Evolutionary conservation across 2,888 invertebrate species (phyloP).

Genomic region (Leptogaster cylindrica): DNA sequence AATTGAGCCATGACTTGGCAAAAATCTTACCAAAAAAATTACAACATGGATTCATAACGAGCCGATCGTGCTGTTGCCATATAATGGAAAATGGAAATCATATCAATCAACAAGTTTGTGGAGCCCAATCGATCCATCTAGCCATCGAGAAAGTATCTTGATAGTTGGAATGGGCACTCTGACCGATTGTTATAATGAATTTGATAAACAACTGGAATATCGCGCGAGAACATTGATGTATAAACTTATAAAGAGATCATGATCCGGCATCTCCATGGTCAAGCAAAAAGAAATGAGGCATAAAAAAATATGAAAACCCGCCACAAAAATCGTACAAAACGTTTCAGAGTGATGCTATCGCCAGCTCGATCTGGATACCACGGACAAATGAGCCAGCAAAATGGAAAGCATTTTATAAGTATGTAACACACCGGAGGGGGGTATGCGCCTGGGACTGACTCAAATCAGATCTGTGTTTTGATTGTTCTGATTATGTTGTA

Average conservation of each 20-base stretch:
- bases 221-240: constrained; percentile 2
- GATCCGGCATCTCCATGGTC: constrained; percentile 15
- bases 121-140: constrained; percentile 26
- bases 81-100: constrained; percentile 46
- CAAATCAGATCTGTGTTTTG: constrained; percentile 43
- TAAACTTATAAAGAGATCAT: constrained; percentile 35
- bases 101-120: constrained; percentile 46
- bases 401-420: constrained; percentile 15
- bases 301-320: background rate
- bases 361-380: constrained; percentile 35
- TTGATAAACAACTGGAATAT: constrained; percentile 43
- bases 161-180: constrained; percentile 34
- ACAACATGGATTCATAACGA: constrained; percentile 17
- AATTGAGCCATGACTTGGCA: constrained; percentile 45
- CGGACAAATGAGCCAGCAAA: constrained; percentile 47
- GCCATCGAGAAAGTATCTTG: constrained; percentile 38
- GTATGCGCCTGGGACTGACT: background rate
- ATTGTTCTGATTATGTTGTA: constrained; percentile 47
- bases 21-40: constrained; percentile 10
- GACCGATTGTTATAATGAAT: constrained; percentile 47
- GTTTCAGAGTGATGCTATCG: constrained; percentile 45
- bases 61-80: constrained; percentile 33
- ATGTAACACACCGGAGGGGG: background rate
- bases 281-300: background rate
- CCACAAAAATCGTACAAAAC: constrained; percentile 34